Evolutionary conservation across 2,888 invertebrate genomes (phyloP), one percentile per base, ranked within the genome.

Genomic region (Pasiphila rectangulata): DNA sequence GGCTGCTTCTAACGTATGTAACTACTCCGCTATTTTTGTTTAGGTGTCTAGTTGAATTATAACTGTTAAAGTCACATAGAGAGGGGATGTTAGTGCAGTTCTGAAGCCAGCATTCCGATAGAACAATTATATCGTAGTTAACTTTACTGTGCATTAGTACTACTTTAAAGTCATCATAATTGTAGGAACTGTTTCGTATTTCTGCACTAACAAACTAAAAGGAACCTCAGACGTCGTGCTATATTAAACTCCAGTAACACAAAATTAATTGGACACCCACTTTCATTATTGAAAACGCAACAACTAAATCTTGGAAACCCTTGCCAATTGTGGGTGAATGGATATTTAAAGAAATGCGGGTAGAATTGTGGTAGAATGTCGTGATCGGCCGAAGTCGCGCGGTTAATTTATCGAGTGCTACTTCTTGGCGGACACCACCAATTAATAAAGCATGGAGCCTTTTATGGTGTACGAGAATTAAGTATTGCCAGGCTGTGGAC

Each of bases 361-460:
- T 54, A 50, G 51, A 49, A 40, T 66, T 61, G 25, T 44, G 51
- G 71, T 59, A 53, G 63, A 65, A 71, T 72, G 66, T 61, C 57
- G 57, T 47, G 69, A 69, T 69, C 64, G 72, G 70, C 69, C 64
- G 58, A n/a, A 50, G 58, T 61, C 59, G 45, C 43, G 53, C 56
- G 55, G 54, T 63, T 63, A 64, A 60, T 62, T 53, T 57, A 56
- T 50, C 39, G 53, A 25, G 25, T 35, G 48, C 50, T 54, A 57
- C 49, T 52, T 52, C 64, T 63, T 64, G 66, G 63, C 66, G 58
- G 48, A 40, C 59, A 59, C 46, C 57, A 51, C 56, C 65, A 69
- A 71, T 74, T 75, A 68, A 65, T 71, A 65, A 70, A 72, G 64
- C 60, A 64, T 57, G 61, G 48, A 54, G 30, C 35, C 45, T 21